Evolutionary conservation across 2,888 invertebrate species (phyloP), one percentile per base, ranked within the genome.

Genomic region (Dysmachus trigonus): DNA sequence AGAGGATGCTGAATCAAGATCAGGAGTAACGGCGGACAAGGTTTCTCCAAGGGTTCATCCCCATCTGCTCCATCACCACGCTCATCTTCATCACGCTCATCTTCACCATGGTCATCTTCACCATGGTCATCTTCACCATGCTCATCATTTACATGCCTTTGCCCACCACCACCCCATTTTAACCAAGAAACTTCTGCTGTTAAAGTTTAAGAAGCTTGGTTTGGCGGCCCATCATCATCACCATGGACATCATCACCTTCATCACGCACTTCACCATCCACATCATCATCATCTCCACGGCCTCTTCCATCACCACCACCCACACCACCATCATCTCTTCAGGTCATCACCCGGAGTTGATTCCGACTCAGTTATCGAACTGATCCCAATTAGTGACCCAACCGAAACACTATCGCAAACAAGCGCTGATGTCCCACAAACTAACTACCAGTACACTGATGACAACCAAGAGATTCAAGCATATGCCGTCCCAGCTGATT

Each of bases 201-300:
- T 82, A 22, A 82, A 82, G 35, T 82, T 82, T 18, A 82, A 82
- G 62, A 72, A 35, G n/a, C 72, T 83, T 27, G 31, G 15, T 8
- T 15, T 7, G 3, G 18, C 62, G n/a, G 33, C 53, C 31, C 81
- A 81, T 31, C 81, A 81, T 47, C 77, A 77, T 35, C 77, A 77
- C 30, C 77, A 47, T 18, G 47, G n/a, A n/a, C 33, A 33, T 35
- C 81, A 53, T 13, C 81, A 79, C 31, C 27, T 33, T 31, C 81
- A 81, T 8, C 79, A 51, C 15, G 30, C 31, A 1, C 81, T 51
- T 18, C 81, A 81, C 30, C 76, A 33, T 7, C 13, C 13, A 41
- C 38, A 41, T 41, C 38, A 41, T 41, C 38, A 41, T 15, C 38
- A 41, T 2, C 38, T 41, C 38, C 38, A 41, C 4, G 38, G 2